A percentile compares a stretch with the other conserved stretches of the same genome.
phyloP scores from a whole-genome alignment of 2,113 vertebrate genomes.

The Clupea harengus region DNA sequence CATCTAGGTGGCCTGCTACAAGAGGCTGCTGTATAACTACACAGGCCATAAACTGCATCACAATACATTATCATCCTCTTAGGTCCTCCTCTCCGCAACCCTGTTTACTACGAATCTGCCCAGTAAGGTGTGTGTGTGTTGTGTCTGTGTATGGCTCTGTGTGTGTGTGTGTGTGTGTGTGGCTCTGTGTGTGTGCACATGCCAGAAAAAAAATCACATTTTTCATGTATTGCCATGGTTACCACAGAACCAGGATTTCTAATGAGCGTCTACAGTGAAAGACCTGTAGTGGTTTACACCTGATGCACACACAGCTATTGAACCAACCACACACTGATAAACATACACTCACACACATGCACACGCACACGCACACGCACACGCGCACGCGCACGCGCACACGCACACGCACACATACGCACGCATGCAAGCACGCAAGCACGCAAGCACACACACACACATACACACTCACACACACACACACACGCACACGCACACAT shows the following conservation, averaged over 20 bases:
- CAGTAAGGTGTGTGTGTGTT: too few relatives aligned
- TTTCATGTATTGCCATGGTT: conserved; percentile 1
- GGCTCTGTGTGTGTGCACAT: background rate
- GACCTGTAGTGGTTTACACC: background rate
- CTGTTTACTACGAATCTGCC: background rate
- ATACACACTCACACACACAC: background rate
- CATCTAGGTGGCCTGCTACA: background rate
- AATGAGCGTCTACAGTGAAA: background rate
- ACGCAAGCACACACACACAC: background rate
- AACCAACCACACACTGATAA: background rate
- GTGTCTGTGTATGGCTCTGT: background rate
- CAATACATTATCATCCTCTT: background rate
- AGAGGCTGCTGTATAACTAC: background rate
- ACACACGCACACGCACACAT: too few relatives aligned
- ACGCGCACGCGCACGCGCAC: background rate
- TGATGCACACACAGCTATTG: background rate
- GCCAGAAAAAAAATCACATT: background rate
- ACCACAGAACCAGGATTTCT: background rate
- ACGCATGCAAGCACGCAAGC: too few relatives aligned
- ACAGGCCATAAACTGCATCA: background rate
- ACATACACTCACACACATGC: too few relatives aligned
- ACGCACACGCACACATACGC: background rate
- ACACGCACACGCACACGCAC: background rate
- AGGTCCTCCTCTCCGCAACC: background rate
- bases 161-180: background rate